phyloP scores from a whole-genome alignment of 2,113 vertebrate genomes.

The Cyrtonyx montezumae region DNA sequence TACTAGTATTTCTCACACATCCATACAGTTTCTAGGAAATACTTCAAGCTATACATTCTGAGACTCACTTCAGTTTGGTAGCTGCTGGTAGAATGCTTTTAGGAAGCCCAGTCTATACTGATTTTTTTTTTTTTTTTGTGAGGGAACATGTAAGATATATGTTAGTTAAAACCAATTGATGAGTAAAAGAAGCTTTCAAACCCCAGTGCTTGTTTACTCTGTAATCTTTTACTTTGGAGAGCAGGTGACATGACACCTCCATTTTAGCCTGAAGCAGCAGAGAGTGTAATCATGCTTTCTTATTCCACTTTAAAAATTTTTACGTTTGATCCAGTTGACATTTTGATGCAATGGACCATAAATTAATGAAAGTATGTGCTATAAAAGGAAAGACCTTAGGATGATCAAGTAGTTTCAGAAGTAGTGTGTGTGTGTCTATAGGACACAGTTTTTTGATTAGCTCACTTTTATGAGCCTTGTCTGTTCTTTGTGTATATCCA shows the following conservation, averaged over 20 bases:
- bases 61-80: not conserved
- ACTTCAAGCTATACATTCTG: not conserved
- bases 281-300: not conserved
- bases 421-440: not conserved
- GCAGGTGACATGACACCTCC: not conserved
- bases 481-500: slow-evolving; percentile 45
- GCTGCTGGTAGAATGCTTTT: not conserved
- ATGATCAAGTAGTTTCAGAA: slow-evolving; percentile 45
- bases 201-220: not conserved
- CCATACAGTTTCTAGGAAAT: not conserved
- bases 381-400: slow-evolving; percentile 47
- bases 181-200: not conserved
- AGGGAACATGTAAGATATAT: no score
- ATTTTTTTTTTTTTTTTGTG: not conserved
- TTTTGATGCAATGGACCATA: slow-evolving; percentile 45
- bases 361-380: slow-evolving; percentile 24
- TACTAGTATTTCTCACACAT: not conserved
- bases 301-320: slow-evolving; percentile 22
- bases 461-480: slow-evolving; percentile 42
- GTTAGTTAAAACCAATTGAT: not conserved
- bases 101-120: not conserved
- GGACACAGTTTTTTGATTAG: slow-evolving; percentile 21
- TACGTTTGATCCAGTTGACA: slow-evolving; percentile 26
- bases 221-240: not conserved
- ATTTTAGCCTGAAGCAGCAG: not conserved